Evolutionary conservation across 2,888 invertebrate genomes (phyloP).

Genomic region (Unio delphinus): DNA sequence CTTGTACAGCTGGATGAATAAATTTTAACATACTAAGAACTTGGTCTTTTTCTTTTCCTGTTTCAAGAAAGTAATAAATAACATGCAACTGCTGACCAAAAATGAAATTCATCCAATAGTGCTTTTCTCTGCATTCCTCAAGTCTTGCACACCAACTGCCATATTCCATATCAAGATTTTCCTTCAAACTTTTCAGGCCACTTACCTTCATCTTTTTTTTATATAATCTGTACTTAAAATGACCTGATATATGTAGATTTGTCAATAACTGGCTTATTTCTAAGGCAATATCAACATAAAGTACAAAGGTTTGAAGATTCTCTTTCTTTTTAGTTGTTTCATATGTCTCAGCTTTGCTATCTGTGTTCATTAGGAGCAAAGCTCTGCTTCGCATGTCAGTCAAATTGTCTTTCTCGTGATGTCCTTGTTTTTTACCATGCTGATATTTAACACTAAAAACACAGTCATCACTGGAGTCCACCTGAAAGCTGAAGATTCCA

Average conservation of each 20-base stretch:
- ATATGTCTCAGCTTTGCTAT: constrained; percentile 5
- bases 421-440: constrained; percentile 18
- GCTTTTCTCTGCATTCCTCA: constrained; percentile 11
- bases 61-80: constrained; percentile 26
- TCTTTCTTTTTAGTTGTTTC: no score
- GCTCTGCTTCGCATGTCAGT: constrained; percentile 41
- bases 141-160: constrained; percentile 27
- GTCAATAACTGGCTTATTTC: constrained; percentile 12
- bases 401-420: constrained; percentile 9
- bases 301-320: constrained; percentile 12
- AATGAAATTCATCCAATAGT: constrained; percentile 38
- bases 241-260: neutral
- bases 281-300: constrained; percentile 11
- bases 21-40: constrained; percentile 23
- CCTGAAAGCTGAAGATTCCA: constrained; percentile 26
- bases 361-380: constrained; percentile 31
- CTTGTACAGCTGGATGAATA: constrained; percentile 24
- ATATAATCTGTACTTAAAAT: no score
- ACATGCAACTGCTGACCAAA: constrained; percentile 33
- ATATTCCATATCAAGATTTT: constrained; percentile 7
- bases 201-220: neutral
- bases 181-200: constrained; percentile 8
- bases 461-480: constrained; percentile 10
- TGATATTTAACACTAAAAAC: constrained; percentile 18
- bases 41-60: constrained; percentile 1